A percentile compares a stretch with the other conserved stretches of the same genome.
phyloP scores from a whole-genome alignment of 1,140 invertebrate genomes.

The Heliconius nattereri region DNA sequence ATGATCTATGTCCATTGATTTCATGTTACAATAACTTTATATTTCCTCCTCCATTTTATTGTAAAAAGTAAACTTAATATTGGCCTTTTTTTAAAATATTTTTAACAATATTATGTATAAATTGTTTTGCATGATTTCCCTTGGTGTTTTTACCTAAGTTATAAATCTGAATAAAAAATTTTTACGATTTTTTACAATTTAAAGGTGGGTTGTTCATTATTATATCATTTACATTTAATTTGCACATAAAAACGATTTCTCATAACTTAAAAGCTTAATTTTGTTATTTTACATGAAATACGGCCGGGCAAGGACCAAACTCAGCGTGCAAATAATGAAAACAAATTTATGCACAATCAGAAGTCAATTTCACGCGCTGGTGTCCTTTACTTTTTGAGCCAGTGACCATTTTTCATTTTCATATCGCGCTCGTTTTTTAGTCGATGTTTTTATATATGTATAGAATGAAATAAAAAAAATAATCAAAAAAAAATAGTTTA shows the following conservation, averaged over 20 bases:
- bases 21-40: not conserved
- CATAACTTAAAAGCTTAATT: not conserved
- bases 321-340: constrained; percentile 7
- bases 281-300: not conserved
- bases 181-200: not conserved
- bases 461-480: not conserved
- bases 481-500: no score
- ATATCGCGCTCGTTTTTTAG: not conserved
- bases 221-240: not conserved
- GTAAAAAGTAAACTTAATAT: not conserved
- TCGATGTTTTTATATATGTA: not conserved
- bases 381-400: constrained; percentile 9
- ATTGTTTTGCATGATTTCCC: not conserved
- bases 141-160: not conserved
- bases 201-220: not conserved
- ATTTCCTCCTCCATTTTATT: not conserved
- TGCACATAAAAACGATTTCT: not conserved
- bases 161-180: not conserved
- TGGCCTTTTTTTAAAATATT: not conserved
- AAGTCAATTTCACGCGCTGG: constrained; percentile 15
- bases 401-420: constrained; percentile 1
- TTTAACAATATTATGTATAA: not conserved
- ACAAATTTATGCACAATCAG: constrained; percentile 13
- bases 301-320: not conserved
- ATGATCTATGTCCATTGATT: not conserved